Evolutionary conservation across 2,888 invertebrate genomes (phyloP).

Genomic region (Odontocerum albicorne): DNA sequence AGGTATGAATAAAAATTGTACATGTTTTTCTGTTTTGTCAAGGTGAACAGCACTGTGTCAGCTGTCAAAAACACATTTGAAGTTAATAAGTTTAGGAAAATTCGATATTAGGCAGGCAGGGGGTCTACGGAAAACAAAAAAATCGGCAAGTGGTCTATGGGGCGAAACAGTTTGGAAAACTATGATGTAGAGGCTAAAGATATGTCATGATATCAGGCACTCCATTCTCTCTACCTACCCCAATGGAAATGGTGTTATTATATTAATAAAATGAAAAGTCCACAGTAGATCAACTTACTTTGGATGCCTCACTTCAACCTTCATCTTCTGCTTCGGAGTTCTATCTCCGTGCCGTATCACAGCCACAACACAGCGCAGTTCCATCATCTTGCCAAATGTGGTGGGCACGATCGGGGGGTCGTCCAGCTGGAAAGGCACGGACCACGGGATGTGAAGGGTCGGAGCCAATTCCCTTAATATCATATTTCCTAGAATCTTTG

Average conservation of each 20-base stretch:
- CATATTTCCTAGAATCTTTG: constrained; percentile 98
- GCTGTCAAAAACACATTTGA: no score
- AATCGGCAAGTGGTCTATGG: background rate
- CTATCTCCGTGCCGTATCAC: constrained; percentile 98
- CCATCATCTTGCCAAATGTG: constrained; percentile 97
- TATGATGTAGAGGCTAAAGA: background rate
- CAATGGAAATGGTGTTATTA: no score
- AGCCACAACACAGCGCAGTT: constrained; percentile 90
- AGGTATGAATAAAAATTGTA: no score
- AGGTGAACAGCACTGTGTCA: no score
- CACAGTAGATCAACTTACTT: constrained; percentile 60
- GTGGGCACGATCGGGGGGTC: constrained; percentile 99
- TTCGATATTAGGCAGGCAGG: no score
- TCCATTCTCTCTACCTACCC: no score
- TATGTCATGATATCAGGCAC: background rate
- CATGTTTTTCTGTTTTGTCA: no score
- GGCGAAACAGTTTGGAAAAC: background rate
- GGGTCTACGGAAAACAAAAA: no score
- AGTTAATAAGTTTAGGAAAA: no score
- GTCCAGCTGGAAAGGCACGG: constrained; percentile 94
- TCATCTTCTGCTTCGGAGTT: constrained; percentile 99
- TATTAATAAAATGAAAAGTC: background rate
- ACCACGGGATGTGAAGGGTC: constrained; percentile 96
- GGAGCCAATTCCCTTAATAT: constrained; percentile 93
- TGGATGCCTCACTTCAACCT: constrained; percentile 96